Percentiles rank a stretch among this genome's conserved stretches.
These are phyloP conservation scores for Acleris sparsana DNA, from an alignment of 2,888 invertebrate species.

Conservation along the genomic window DNA sequence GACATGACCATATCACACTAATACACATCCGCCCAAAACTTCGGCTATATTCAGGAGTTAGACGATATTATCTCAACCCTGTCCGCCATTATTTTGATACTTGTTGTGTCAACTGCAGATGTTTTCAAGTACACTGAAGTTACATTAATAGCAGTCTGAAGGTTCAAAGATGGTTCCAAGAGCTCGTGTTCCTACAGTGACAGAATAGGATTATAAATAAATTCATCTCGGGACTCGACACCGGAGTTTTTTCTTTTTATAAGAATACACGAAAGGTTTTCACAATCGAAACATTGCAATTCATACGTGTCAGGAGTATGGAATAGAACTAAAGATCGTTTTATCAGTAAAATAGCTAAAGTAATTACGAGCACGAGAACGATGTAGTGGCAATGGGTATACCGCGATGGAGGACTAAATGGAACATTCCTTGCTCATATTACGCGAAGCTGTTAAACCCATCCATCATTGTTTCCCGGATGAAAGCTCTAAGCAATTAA, in stretches of 20 bases:
- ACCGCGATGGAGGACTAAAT: no score
- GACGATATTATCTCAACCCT: constrained; percentile 13
- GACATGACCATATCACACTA: constrained; percentile 8
- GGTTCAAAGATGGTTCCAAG: constrained; percentile 14
- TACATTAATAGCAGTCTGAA: constrained; percentile 5
- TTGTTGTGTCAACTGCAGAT: constrained; percentile 33
- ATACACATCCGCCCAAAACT: constrained; percentile 30
- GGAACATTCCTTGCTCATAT: no score
- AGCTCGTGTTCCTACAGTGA: constrained; percentile 10
- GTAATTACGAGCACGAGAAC: not conserved
- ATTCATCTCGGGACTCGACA: not conserved
- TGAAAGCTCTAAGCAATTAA: constrained; percentile 27
- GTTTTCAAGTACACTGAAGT: constrained; percentile 23
- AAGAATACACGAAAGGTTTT: no score
- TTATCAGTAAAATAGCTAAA: no score
- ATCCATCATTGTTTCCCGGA: constrained; percentile 20
- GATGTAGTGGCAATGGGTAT: no score
- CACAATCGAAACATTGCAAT: no score
- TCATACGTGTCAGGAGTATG: no score
- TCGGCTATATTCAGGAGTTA: constrained; percentile 23
- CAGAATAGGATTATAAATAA: constrained; percentile 7
- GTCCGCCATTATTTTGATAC: constrained; percentile 25
- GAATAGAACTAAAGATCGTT: no score
- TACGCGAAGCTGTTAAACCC: constrained; percentile 21
- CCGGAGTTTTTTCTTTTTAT: constrained; percentile 1